Evolutionary conservation across 1,140 invertebrate genomes (phyloP).

Genomic region (Frieseomelitta varia): DNA sequence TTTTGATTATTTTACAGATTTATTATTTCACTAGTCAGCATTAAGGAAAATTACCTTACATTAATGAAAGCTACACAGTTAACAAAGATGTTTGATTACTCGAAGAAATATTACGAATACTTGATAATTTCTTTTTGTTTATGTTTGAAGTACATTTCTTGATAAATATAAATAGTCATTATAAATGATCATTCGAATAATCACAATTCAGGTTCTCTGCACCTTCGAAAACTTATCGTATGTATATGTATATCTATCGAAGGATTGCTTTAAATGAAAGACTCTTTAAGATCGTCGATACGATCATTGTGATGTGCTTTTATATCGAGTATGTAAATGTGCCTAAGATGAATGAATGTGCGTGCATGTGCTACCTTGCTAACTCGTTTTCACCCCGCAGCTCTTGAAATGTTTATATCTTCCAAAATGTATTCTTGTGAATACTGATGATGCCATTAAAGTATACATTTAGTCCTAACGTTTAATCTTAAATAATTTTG

Average conservation of each 20-base stretch:
- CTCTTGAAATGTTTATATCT: slow-evolving; percentile 23
- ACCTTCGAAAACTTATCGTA: slow-evolving; percentile 50
- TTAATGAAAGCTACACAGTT: not conserved
- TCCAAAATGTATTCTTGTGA: slow-evolving; percentile 17
- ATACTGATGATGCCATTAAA: not conserved
- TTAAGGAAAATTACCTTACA: not conserved
- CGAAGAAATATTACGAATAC: not conserved
- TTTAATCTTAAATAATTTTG: not conserved
- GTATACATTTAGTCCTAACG: not conserved
- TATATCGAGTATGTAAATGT: slow-evolving; percentile 73
- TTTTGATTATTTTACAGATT: not conserved
- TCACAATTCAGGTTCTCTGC: slow-evolving; percentile 30
- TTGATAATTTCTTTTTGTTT: not conserved
- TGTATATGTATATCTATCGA: slow-evolving; percentile 61
- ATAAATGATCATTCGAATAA: slow-evolving; percentile 41
- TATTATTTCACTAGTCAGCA: not conserved
- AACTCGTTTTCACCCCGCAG: slow-evolving; percentile 20
- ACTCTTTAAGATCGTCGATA: slow-evolving; percentile 64
- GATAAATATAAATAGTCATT: not conserved
- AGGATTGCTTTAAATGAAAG: slow-evolving; percentile 60
- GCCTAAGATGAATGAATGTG: slow-evolving; percentile 73
- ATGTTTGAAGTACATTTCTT: not conserved
- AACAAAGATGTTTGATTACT: not conserved
- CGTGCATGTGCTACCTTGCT: slow-evolving; percentile 51
- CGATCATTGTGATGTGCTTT: slow-evolving; percentile 70